phyloP scores from a whole-genome alignment of 2,113 vertebrate species.

The Sula dactylatra region DNA sequence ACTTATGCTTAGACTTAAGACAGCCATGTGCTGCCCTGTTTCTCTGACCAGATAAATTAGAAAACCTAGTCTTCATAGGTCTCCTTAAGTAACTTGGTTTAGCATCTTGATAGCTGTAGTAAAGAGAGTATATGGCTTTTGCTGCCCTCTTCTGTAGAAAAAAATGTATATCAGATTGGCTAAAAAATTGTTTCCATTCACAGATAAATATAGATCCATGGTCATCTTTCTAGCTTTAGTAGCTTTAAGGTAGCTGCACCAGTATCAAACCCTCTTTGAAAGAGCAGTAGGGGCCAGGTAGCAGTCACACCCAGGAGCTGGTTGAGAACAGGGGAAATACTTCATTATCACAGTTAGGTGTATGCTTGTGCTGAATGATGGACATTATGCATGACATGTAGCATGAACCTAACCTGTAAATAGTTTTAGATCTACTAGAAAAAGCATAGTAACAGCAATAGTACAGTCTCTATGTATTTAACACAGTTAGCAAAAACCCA shows the following conservation, averaged over 20 bases:
- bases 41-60: neutral
- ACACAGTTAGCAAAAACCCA: neutral
- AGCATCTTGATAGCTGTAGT: neutral
- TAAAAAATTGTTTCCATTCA: neutral
- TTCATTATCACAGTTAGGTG: neutral
- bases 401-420: neutral
- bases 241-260: neutral
- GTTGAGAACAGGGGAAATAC: neutral
- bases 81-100: neutral
- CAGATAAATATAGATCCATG: neutral
- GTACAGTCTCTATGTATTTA: neutral
- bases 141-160: constrained; percentile 76
- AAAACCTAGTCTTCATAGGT: neutral
- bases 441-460: neutral
- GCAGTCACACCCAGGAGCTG: neutral
- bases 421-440: neutral
- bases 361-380: neutral
- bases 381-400: rapidly evolving
- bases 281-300: neutral
- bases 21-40: neutral
- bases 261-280: neutral
- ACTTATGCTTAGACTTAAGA: neutral
- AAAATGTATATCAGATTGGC: neutral
- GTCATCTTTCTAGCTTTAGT: neutral
- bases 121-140: constrained; percentile 1